Base-by-base conservation (phyloP, 1,140 invertebrate genomes). In the Condylostylus longicornis region DNA sequence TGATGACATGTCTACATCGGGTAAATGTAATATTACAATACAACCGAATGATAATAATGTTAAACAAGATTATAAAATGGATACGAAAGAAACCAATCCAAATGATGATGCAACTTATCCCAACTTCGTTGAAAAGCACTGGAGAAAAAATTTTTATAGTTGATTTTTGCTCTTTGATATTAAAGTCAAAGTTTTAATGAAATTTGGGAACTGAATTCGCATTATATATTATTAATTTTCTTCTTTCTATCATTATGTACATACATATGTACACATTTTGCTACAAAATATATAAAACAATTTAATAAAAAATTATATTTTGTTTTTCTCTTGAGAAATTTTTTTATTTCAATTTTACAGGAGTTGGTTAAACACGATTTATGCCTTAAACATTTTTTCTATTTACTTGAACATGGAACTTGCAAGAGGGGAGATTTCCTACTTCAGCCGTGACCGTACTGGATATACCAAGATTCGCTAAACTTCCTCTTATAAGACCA, bases 401-500 rank as follows among this genome's bases (percentile, higher is more conserved):
- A 59, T 80, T 77, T 12, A 86, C 79, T 67, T 84, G 77, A 51
- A 94, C 87, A 58, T 95, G 85, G 64, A 88, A 94, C 76, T 88
- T 90, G 68, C 90, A 95, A 25, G 80, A 81, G 25, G 95, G 94
- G 73, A 98, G 80, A 31, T 73, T 72, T 44, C 84, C 79, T 10
- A 96, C 80, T 67, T 97, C 91, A 9, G 90, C 89, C 15, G 87
- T 96, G 0, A 98, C 93, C 19, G 89, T 77, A 60, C 86, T 88
- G 48, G 80, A 79, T 33, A 98, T 84, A 33, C 91, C 90, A 37
- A 98, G 69, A 67, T 95, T 96, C 14, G 88, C 82, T 29, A 98
- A 67, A 35, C 89, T 88, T 23, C 95, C 95, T 53, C 94, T 68
- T 17, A 98, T 76, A 40, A 98, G 65, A 22, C 95, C 95, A 68